phyloP scores from a whole-genome alignment of 1,140 invertebrate genomes.

The Thaumatotibia leucotreta region DNA sequence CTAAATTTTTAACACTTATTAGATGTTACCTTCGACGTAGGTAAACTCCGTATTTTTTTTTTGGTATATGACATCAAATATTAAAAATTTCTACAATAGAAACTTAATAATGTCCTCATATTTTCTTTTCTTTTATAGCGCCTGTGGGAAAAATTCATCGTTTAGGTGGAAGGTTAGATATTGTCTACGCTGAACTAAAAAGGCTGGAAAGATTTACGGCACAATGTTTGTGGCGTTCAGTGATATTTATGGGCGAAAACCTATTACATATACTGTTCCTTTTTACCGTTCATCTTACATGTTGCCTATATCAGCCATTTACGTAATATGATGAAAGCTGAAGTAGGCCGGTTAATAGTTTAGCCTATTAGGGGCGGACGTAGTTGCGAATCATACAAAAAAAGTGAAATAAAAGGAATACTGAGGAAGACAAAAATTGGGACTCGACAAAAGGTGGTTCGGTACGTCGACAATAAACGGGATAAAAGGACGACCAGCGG shows the following conservation, averaged over 20 bases:
- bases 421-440: too few relatives aligned
- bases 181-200: constrained; percentile 9
- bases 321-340: neutral
- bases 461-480: too few relatives aligned
- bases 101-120: neutral
- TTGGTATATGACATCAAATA: too few relatives aligned
- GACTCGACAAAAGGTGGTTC: too few relatives aligned
- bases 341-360: neutral
- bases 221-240: constrained; percentile 2
- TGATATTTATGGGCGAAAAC: constrained; percentile 12
- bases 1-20: too few relatives aligned
- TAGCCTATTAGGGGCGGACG: too few relatives aligned
- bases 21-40: too few relatives aligned
- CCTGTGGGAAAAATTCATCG: neutral
- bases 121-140: neutral
- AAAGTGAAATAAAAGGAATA: too few relatives aligned
- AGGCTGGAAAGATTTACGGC: neutral
- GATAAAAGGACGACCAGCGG: too few relatives aligned
- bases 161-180: neutral
- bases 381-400: too few relatives aligned
- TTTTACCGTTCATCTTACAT: neutral
- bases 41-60: too few relatives aligned
- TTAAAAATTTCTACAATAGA: neutral
- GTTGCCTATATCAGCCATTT: neutral
- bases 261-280: constrained; percentile 1